A percentile compares a stretch with the other conserved stretches of the same genome.
These are phyloP conservation scores for Lytechinus pictus DNA, from an alignment of 35 echinoderm and acorn worm genomes.

Conservation along the genomic window DNA sequence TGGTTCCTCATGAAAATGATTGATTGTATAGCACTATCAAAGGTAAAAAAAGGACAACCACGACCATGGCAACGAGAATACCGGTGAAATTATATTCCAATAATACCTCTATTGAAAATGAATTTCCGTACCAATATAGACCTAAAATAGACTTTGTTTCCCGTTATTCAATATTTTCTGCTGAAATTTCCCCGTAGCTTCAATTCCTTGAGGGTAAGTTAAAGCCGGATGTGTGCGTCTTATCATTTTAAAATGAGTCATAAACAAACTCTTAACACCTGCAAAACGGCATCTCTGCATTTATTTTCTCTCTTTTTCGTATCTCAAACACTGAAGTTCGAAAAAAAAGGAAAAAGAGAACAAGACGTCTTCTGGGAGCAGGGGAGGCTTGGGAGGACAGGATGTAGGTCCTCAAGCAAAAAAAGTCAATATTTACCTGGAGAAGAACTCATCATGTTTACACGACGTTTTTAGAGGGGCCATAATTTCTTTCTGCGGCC, in stretches of 20 bases:
- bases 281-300: neutral
- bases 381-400: neutral
- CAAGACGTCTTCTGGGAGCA: neutral
- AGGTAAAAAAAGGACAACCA: too few relatives aligned
- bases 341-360: neutral
- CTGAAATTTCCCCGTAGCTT: neutral
- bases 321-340: neutral
- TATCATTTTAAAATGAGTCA: neutral
- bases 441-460: slow-evolving; percentile 1
- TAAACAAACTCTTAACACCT: neutral
- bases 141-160: neutral
- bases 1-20: too few relatives aligned
- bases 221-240: neutral
- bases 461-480: neutral
- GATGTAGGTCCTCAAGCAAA: neutral
- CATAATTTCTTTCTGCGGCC: neutral
- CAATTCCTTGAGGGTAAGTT: neutral
- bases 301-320: neutral
- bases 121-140: too few relatives aligned
- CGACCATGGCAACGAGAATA: too few relatives aligned
- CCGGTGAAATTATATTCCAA: too few relatives aligned
- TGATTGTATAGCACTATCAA: too few relatives aligned
- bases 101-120: too few relatives aligned
- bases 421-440: neutral
- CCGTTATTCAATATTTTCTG: neutral